Conservation (phyloP, 2,797 vertebrate genomes). For the Heliangelus exortis region DNA sequence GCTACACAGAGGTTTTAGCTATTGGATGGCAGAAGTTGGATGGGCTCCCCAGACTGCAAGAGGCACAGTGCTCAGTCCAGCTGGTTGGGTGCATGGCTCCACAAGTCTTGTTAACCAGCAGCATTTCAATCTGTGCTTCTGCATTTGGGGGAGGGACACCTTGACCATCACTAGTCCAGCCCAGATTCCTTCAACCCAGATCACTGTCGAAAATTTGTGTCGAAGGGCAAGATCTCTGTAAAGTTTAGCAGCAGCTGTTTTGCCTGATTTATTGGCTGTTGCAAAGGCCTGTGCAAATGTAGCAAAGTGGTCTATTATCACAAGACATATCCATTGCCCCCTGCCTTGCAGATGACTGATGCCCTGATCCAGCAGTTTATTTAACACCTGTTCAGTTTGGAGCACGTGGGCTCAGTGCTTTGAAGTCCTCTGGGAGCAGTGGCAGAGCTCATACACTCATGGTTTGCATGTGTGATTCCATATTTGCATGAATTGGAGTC, state of each 20-base stretch:
- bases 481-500: background rate
- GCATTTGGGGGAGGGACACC: background rate
- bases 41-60: fast-evolving
- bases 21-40: background rate
- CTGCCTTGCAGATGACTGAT: constrained; percentile 55
- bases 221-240: background rate
- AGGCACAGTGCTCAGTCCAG: background rate
- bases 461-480: background rate
- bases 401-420: constrained; percentile 22
- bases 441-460: background rate
- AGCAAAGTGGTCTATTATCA: constrained; percentile 62
- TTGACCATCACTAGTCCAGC: background rate
- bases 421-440: constrained; percentile 56
- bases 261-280: constrained; percentile 69
- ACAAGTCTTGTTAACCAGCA: background rate
- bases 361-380: constrained; percentile 56
- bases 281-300: constrained; percentile 66
- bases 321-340: constrained; percentile 60
- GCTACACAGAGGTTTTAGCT: background rate
- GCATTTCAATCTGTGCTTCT: background rate
- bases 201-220: background rate
- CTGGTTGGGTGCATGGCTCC: background rate
- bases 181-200: background rate
- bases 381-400: constrained; percentile 61
- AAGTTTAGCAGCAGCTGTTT: constrained; percentile 68